Percentiles rank a stretch among this genome's conserved stretches.
Conservation (phyloP, 2,797 vertebrate genomes). For the Zenarchopterus dispar region DNA sequence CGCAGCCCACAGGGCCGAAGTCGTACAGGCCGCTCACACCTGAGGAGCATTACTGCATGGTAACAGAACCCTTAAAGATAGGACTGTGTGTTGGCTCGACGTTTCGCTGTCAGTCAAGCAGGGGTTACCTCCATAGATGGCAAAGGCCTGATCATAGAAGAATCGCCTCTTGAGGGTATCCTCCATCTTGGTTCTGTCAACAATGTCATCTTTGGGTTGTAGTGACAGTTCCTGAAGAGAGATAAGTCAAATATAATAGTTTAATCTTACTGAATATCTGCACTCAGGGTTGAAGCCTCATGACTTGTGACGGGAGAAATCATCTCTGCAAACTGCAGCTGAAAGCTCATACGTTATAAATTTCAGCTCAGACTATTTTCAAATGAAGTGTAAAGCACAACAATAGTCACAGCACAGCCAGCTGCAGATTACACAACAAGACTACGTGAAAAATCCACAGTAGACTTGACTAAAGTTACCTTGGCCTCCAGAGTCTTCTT, state of each 20-base stretch:
- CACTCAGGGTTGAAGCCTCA: too few species aligned
- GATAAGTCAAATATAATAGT: too few species aligned
- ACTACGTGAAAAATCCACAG: too few species aligned
- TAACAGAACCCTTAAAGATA: conserved; percentile 30
- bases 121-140: conserved; percentile 94
- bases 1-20: conserved; percentile 96
- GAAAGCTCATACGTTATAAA: too few species aligned
- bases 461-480: conserved; percentile 69
- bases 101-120: not conserved
- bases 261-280: too few species aligned
- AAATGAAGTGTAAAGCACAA: too few species aligned
- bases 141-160: conserved; percentile 98
- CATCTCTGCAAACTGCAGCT: too few species aligned
- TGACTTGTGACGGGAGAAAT: too few species aligned
- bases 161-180: conserved; percentile 97
- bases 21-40: conserved; percentile 98
- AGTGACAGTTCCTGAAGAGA: conserved; percentile 88
- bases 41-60: conserved; percentile 66
- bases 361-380: too few species aligned
- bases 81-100: not conserved
- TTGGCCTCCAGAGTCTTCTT: conserved; percentile 93
- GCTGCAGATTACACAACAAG: too few species aligned
- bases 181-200: conserved; percentile 97
- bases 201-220: conserved; percentile 95
- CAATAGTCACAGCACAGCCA: too few species aligned